A percentile compares a stretch with the other conserved stretches of the same genome.
Evolutionary conservation across 2,888 invertebrate genomes (phyloP).

Genomic region (Blastobasis lacticolella): DNA sequence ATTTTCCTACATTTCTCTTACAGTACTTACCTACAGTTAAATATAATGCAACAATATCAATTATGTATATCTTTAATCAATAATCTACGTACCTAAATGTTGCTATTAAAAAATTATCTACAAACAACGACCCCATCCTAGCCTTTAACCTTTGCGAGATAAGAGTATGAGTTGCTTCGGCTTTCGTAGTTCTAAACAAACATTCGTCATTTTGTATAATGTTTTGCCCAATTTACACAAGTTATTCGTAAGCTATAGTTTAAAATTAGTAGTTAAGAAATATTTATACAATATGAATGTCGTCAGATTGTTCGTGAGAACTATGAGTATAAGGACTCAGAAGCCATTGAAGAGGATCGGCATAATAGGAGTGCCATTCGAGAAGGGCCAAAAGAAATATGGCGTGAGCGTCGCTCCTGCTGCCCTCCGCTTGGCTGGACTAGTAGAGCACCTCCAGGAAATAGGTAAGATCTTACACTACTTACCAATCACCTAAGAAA

Average conservation of each 20-base stretch:
- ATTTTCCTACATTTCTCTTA: too few species aligned
- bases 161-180: too few species aligned
- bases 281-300: conserved; percentile 40
- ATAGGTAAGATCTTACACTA: conserved; percentile 65
- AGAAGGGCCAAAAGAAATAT: conserved; percentile 82
- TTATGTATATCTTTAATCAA: too few species aligned
- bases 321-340: conserved; percentile 48
- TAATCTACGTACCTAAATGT: not conserved
- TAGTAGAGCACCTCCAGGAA: conserved; percentile 74
- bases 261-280: not conserved
- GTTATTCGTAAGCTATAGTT: not conserved
- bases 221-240: not conserved
- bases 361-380: conserved; percentile 86
- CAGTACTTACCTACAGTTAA: too few species aligned
- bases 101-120: not conserved
- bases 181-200: too few species aligned
- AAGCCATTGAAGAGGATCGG: conserved; percentile 73
- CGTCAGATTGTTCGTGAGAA: conserved; percentile 44
- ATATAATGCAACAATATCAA: too few species aligned
- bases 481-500: too few species aligned
- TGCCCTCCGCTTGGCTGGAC: conserved; percentile 76
- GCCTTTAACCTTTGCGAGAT: not conserved
- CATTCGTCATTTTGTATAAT: too few species aligned
- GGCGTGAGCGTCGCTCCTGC: conserved; percentile 84
- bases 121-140: not conserved